Conservation (phyloP, 2,797 vertebrate species). For the Semotilus atromaculatus region DNA sequence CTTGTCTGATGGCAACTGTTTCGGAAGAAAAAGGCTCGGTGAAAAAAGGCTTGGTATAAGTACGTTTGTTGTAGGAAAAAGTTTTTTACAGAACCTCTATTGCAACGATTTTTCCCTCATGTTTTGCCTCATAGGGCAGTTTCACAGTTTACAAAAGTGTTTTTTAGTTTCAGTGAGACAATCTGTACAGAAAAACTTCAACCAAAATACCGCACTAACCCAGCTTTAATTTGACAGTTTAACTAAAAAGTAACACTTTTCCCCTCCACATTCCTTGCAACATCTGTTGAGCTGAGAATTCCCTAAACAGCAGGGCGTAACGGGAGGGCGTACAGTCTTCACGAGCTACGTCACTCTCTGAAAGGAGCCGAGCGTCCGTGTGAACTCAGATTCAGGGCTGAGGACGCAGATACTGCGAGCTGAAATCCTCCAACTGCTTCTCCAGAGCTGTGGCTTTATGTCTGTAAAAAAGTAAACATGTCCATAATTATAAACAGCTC, state of each 20-base stretch:
- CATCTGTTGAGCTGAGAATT: background rate
- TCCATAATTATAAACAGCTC: background rate
- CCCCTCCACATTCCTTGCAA: background rate
- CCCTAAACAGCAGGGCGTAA: background rate
- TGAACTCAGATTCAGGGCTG: constrained; percentile 67
- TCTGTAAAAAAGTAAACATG: constrained; percentile 72
- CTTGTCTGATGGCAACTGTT: background rate
- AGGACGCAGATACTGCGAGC: constrained; percentile 87
- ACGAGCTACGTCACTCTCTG: background rate
- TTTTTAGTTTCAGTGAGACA: constrained; percentile 47
- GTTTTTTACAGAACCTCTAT: constrained; percentile 34
- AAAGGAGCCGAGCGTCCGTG: background rate
- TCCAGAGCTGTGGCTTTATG: constrained; percentile 93
- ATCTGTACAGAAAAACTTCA: constrained; percentile 42
- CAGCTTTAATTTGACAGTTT: background rate
- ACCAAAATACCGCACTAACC: background rate
- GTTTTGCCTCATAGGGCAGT: constrained; percentile 14
- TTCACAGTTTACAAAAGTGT: constrained; percentile 72
- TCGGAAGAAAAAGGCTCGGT: constrained; percentile 19
- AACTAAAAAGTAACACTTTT: background rate
- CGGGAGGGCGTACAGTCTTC: background rate
- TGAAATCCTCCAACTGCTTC: constrained; percentile 88
- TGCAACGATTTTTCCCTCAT: background rate
- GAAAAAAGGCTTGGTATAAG: constrained; percentile 19
- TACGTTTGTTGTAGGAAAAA: background rate